These are phyloP conservation scores for Andrena hattorfiana DNA, from an alignment of 2,888 invertebrate genomes.

Conservation along the genomic window DNA sequence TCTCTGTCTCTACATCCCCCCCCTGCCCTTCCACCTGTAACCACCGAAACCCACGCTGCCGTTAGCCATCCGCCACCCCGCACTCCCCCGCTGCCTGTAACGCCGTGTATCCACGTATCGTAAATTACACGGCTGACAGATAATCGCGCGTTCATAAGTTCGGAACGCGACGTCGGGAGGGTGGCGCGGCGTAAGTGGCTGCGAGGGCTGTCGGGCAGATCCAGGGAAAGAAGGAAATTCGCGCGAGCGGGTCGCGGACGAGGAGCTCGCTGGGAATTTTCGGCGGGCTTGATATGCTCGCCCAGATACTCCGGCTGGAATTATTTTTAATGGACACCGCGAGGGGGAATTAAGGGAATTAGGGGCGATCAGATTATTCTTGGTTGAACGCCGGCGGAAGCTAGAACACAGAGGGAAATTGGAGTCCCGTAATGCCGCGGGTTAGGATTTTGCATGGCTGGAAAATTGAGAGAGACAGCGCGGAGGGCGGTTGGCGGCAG, in stretches of 20 bases:
- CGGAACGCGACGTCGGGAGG: constrained; percentile 16
- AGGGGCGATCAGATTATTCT: constrained; percentile 28
- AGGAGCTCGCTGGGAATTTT: constrained; percentile 22
- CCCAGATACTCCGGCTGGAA: constrained; percentile 14
- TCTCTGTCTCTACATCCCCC: constrained; percentile 36
- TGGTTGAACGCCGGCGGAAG: neutral
- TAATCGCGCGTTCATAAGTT: constrained; percentile 49
- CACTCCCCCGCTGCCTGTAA: constrained; percentile 38
- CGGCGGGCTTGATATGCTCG: neutral
- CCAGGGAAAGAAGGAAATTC: neutral
- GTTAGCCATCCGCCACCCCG: neutral
- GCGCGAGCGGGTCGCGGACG: neutral
- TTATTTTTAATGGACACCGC: constrained; percentile 48
- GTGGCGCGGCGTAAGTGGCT: neutral
- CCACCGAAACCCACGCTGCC: constrained; percentile 41
- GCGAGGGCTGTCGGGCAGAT: neutral
- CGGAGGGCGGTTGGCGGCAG: neutral
- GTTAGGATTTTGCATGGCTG: neutral
- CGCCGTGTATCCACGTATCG: constrained; percentile 59
- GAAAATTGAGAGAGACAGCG: neutral
- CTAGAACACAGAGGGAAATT: neutral
- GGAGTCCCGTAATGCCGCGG: neutral
- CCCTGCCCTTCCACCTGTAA: constrained; percentile 64
- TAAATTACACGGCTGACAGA: constrained; percentile 65
- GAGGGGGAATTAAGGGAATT: constrained; percentile 18